Percentiles rank a stretch among this genome's conserved stretches.
phyloP scores from a whole-genome alignment of 2,797 vertebrate genomes.

The Halcyon badia region DNA sequence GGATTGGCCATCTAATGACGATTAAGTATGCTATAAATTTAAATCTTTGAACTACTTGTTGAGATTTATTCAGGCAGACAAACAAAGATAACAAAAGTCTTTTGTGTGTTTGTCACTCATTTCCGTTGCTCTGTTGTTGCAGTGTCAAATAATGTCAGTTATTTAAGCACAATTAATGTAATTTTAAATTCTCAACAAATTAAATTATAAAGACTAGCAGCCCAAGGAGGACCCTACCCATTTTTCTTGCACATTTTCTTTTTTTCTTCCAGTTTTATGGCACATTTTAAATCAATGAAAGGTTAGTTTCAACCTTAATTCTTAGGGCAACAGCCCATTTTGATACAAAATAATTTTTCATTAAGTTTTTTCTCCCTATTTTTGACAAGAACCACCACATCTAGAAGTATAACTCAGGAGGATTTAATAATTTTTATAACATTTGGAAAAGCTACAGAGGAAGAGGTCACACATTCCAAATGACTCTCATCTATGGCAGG shows the following conservation, averaged over 20 bases:
- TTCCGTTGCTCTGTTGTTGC: constrained; percentile 84
- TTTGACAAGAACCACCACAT: not conserved
- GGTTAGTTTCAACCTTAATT: constrained; percentile 54
- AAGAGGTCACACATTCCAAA: not conserved
- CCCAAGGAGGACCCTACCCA: constrained; percentile 79
- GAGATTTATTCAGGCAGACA: constrained; percentile 89
- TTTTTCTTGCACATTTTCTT: constrained; percentile 71
- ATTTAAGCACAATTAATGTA: constrained; percentile 89
- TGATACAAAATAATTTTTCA: constrained; percentile 16
- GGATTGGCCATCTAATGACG: constrained; percentile 82
- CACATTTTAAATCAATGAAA: constrained; percentile 75
- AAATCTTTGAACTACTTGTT: constrained; percentile 88
- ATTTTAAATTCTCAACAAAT: constrained; percentile 90
- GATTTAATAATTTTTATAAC: not conserved
- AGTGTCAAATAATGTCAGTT: constrained; percentile 89
- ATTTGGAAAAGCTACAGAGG: not conserved
- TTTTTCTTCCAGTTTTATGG: constrained; percentile 58
- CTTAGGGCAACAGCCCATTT: constrained; percentile 41
- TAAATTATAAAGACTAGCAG: constrained; percentile 85
- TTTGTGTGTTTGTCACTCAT: constrained; percentile 88
- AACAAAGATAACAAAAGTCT: constrained; percentile 90
- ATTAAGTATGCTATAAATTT: constrained; percentile 86
- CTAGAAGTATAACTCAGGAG: not conserved
- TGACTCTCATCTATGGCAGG: not conserved
- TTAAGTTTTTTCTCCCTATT: not conserved